Evolutionary conservation across 2,888 invertebrate species (phyloP).

Genomic region (Pimpla rufipes): DNA sequence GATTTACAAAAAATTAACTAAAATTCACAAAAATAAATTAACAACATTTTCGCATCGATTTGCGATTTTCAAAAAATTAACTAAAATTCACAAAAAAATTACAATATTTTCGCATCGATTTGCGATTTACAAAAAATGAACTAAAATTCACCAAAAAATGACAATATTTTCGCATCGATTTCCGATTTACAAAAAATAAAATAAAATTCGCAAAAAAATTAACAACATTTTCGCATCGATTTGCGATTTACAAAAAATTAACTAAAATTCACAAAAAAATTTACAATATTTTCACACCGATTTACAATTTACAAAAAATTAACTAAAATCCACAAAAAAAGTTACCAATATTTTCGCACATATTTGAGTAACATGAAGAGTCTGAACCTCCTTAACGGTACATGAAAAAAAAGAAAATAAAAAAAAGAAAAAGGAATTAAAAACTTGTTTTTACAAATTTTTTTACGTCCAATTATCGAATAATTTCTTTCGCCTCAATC

Average conservation of each 20-base stretch:
- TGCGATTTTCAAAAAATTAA: too few relatives aligned
- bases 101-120: neutral
- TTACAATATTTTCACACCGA: neutral
- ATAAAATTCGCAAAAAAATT: neutral
- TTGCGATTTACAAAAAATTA: too few relatives aligned
- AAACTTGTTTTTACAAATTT: too few relatives aligned
- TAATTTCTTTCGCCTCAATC: neutral
- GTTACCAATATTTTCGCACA: neutral
- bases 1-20: too few relatives aligned
- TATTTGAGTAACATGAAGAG: too few relatives aligned
- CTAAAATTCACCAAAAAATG: neutral
- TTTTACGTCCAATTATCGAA: neutral
- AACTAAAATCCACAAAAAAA: neutral
- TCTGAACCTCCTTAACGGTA: too few relatives aligned
- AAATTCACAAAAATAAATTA: neutral
- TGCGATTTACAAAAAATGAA: too few relatives aligned
- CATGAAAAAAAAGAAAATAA: too few relatives aligned
- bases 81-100: neutral
- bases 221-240: neutral
- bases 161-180: neutral
- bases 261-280: neutral
- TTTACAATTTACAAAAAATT: too few relatives aligned
- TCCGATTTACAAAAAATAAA: too few relatives aligned
- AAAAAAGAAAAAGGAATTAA: too few relatives aligned
- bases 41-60: neutral